Evolutionary conservation across 2,888 invertebrate genomes (phyloP), one percentile per base, ranked within the genome.

Genomic region (Brachynemurus nebulosus): DNA sequence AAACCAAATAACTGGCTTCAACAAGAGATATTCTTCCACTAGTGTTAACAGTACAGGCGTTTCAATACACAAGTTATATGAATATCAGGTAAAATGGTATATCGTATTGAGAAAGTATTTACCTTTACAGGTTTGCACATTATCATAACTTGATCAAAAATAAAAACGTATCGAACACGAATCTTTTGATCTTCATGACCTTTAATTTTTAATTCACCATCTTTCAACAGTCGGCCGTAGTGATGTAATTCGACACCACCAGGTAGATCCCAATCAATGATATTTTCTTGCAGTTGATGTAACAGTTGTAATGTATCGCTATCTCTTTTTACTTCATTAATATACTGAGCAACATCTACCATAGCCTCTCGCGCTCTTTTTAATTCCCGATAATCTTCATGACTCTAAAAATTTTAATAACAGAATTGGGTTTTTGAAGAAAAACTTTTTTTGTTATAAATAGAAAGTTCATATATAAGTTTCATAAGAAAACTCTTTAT

Each of bases 301-400:
- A 97, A 86, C 47, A 95, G 78, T 51, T 84, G 80, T 45, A 95
- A 70, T 51, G 89, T 88, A 62, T 97, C 97, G 45, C 89, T 89
- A 66, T 98, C 98, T 43, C 97, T 70, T 56, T 95, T 96, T 42
- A 95, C 91, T 70, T 98, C 98, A 64, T 98, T 98, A 48, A 97
- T 92, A 64, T 91, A 98, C 57, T 91, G 84, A 3, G 95, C 91
- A 25, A 97, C 84, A 64, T 97, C 96, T 50, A 90, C 79, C 95
- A 96, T 96, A 37, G 90, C 88, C 62, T 95, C 92, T 54, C 91
- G 80, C 21, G 96, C 93, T 50, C 83, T 74, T 56, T 85, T 81
- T 53, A 96, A 62, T 12, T 84, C 81, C 7, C 78, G 73, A 59
- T 82, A 80, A 55, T 96, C 95, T 50, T 90, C 89, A 55, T 84